These are phyloP conservation scores for Pseudomyrmex gracilis DNA, from an alignment of 1,140 invertebrate species.

Conservation along the genomic window DNA sequence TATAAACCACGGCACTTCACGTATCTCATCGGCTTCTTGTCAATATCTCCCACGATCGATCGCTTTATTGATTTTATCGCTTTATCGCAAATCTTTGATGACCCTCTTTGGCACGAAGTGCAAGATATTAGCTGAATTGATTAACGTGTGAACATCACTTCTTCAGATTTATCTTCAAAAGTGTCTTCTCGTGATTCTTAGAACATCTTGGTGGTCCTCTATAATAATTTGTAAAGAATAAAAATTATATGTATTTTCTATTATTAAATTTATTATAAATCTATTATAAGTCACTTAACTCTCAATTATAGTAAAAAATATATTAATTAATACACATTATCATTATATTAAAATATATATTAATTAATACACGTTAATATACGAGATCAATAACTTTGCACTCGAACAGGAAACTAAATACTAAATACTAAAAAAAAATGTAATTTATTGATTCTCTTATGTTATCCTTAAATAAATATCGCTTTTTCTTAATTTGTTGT, in stretches of 20 bases:
- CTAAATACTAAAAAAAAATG: not conserved
- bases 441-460: not conserved
- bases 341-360: no score
- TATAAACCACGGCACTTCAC: not conserved
- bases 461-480: not conserved
- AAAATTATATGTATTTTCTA: not conserved
- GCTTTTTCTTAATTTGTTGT: not conserved
- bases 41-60: not conserved
- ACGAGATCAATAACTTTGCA: not conserved
- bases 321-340: no score
- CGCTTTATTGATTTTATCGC: not conserved
- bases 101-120: not conserved
- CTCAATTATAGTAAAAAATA: no score
- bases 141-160: not conserved
- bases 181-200: not conserved
- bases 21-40: not conserved
- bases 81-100: not conserved
- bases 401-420: not conserved
- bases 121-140: constrained; percentile 3
- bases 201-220: not conserved
- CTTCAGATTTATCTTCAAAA: constrained; percentile 26
- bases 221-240: not conserved
- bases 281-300: no score
- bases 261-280: no score
- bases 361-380: no score